Evolutionary conservation across 1,140 invertebrate species (phyloP).

Genomic region (Drosophila rufa): DNA sequence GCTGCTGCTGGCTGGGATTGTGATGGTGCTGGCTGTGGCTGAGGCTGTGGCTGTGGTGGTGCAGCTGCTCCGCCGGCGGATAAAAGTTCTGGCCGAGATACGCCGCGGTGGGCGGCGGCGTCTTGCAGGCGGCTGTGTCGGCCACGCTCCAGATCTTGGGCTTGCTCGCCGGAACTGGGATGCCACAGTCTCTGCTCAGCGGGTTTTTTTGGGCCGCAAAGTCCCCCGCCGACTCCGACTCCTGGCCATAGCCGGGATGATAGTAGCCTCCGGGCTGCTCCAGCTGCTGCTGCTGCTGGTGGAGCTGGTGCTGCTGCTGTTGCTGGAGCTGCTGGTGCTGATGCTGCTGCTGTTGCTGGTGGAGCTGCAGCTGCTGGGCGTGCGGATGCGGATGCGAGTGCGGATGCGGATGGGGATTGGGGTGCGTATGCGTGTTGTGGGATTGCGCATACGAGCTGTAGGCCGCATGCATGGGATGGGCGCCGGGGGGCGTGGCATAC

Average conservation of each 20-base stretch:
- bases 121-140: slow-evolving; percentile 98
- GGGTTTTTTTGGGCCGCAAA: slow-evolving; percentile 87
- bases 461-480: slow-evolving; percentile 58
- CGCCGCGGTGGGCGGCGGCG: slow-evolving; percentile 89
- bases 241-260: slow-evolving; percentile 81
- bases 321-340: slow-evolving; percentile 33
- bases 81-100: slow-evolving; percentile 84
- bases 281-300: slow-evolving; percentile 32
- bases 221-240: slow-evolving; percentile 87
- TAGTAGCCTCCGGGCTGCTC: slow-evolving; percentile 42
- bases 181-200: slow-evolving; percentile 90
- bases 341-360: slow-evolving; percentile 54
- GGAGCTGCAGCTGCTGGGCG: slow-evolving; percentile 50
- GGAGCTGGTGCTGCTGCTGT: slow-evolving; percentile 5
- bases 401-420: slow-evolving; percentile 28
- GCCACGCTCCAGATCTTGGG: slow-evolving; percentile 99
- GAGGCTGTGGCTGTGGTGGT: slow-evolving; percentile 27
- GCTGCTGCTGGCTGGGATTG: slow-evolving; percentile 51
- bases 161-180: slow-evolving; percentile 94
- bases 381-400: slow-evolving; percentile 26
- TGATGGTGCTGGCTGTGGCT: slow-evolving; percentile 30
- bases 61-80: slow-evolving; percentile 59
- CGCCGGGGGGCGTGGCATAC: slow-evolving; percentile 52
- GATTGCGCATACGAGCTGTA: slow-evolving; percentile 64
- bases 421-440: slow-evolving; percentile 49